Evolutionary conservation across 1,140 invertebrate genomes (phyloP).

Genomic region (Trachymyrmex septentrionalis): DNA sequence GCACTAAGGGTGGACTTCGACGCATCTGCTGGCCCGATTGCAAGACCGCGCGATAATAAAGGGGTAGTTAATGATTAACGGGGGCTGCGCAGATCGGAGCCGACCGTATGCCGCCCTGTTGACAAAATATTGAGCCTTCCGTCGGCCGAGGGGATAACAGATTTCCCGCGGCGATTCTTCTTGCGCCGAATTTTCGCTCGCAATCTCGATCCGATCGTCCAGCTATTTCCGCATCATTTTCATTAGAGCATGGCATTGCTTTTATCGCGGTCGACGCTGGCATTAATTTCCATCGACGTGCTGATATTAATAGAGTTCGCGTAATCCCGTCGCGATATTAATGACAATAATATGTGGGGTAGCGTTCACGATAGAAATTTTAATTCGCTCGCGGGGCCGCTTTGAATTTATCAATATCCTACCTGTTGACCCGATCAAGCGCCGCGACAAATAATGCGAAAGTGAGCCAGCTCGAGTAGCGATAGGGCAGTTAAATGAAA

Average conservation of each 20-base stretch:
- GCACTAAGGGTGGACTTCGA: slow-evolving; percentile 82
- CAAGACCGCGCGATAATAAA: slow-evolving; percentile 82
- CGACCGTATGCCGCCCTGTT: slow-evolving; percentile 83
- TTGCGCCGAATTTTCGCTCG: slow-evolving; percentile 7
- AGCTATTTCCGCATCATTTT: slow-evolving; percentile 51
- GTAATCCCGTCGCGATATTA: slow-evolving; percentile 61
- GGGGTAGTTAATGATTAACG: slow-evolving; percentile 84
- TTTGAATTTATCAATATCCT: slow-evolving; percentile 50
- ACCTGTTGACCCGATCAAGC: slow-evolving; percentile 52
- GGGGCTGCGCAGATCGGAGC: slow-evolving; percentile 71
- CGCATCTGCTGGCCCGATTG: slow-evolving; percentile 83
- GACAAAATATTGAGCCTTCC: slow-evolving; percentile 84
- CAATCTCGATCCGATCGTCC: slow-evolving; percentile 29
- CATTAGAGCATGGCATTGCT: slow-evolving; percentile 54
- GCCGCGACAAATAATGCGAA: slow-evolving; percentile 42
- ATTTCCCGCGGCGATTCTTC: slow-evolving; percentile 70
- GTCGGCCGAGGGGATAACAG: slow-evolving; percentile 78
- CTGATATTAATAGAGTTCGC: slow-evolving; percentile 59
- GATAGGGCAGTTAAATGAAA: background rate
- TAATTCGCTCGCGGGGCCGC: slow-evolving; percentile 38
- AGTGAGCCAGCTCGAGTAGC: background rate
- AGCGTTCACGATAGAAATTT: slow-evolving; percentile 59
- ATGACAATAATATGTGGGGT: slow-evolving; percentile 63
- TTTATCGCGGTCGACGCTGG: slow-evolving; percentile 61
- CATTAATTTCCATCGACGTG: slow-evolving; percentile 60